These are phyloP conservation scores for Pseudococcus viburni DNA, from an alignment of 2,888 invertebrate genomes.

Conservation along the genomic window DNA sequence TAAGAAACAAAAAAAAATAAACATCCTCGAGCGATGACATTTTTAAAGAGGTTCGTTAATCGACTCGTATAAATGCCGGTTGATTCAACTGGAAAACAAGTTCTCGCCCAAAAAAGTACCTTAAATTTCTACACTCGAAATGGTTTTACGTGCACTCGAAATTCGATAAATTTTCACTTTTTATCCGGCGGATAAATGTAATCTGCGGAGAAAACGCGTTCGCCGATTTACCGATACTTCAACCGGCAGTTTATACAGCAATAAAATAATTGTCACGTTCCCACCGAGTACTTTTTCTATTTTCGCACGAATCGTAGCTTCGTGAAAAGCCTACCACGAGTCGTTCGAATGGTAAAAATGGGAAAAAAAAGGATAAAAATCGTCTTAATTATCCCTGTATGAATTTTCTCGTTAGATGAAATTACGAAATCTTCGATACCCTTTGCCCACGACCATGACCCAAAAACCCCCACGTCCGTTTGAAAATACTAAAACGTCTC, in stretches of 20 bases:
- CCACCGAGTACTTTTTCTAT: background rate
- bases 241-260: background rate
- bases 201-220: background rate
- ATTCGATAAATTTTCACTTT: background rate
- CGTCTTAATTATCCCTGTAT: background rate
- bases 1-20: background rate
- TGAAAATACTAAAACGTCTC: background rate
- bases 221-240: background rate
- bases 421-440: background rate
- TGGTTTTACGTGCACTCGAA: background rate
- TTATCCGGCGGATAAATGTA: background rate
- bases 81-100: background rate
- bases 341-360: background rate
- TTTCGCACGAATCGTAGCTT: background rate
- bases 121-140: background rate
- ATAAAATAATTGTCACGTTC: constrained; percentile 14
- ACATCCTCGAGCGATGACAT: constrained; percentile 31
- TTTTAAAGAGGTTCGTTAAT: constrained; percentile 11
- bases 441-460: constrained; percentile 11
- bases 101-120: no score
- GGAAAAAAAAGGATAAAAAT: background rate
- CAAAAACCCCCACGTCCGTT: background rate
- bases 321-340: background rate
- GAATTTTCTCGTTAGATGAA: background rate
- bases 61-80: background rate